These are phyloP conservation scores for Drymonia ruficornis DNA, from an alignment of 2,888 invertebrate species.

Conservation along the genomic window DNA sequence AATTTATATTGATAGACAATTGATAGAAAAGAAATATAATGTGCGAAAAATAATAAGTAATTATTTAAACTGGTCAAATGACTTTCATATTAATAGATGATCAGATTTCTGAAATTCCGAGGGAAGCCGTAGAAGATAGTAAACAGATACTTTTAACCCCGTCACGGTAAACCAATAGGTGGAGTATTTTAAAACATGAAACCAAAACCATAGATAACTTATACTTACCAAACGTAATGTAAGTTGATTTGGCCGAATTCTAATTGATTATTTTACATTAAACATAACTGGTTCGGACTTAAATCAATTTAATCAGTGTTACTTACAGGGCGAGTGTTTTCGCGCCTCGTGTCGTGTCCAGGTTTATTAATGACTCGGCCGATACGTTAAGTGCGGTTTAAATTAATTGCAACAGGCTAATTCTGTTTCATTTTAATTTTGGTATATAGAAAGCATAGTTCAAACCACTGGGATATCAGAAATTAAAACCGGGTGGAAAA, in stretches of 20 bases:
- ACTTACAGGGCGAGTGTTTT: constrained; percentile 17
- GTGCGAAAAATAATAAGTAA: too few relatives aligned
- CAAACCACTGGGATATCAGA: not conserved
- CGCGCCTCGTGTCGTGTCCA: constrained; percentile 23
- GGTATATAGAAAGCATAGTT: not conserved
- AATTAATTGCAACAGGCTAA: constrained; percentile 29
- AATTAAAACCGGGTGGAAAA: too few relatives aligned
- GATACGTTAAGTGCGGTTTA: constrained; percentile 8
- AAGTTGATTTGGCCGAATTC: not conserved
- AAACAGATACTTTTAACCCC: too few relatives aligned
- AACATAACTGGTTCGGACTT: not conserved
- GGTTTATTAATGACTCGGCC: constrained; percentile 16
- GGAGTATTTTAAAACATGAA: too few relatives aligned
- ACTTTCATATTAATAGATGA: not conserved
- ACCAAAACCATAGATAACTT: not conserved
- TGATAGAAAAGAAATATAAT: too few relatives aligned
- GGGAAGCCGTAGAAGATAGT: not conserved
- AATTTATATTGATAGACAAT: too few relatives aligned
- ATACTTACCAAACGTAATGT: not conserved
- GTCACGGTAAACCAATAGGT: too few relatives aligned
- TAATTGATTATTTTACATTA: not conserved
- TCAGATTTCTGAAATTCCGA: not conserved
- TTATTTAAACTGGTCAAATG: not conserved
- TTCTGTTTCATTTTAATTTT: constrained; percentile 6
- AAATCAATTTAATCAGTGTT: constrained; percentile 10